Evolutionary conservation across 2,888 invertebrate genomes (phyloP), one percentile per base, ranked within the genome.

Genomic region (Caenorhabditis doughertyi): DNA sequence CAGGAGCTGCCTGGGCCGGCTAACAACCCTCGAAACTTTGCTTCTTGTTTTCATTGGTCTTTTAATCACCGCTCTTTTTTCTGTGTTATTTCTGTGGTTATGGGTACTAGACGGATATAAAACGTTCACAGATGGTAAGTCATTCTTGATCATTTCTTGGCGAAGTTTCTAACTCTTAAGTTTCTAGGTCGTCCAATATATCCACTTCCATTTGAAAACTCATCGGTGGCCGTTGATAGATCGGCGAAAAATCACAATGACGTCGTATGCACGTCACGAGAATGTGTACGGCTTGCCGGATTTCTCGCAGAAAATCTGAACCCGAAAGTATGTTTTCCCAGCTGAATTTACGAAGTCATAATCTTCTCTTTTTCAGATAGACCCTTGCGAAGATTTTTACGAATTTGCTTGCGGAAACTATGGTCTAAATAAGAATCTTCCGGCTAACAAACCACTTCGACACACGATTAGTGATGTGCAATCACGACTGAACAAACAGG

Each of bases 381-480:
- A 90, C 67, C 90, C 91, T 0, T 90, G 90, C 68, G 87, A 89
- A 27, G 89, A 90, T 64, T 91, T 90, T 65, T 90, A 90, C 80
- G 91, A 90, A 51, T 90, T 86, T 73, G 89, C 89, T 7, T 90
- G 90, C 81, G 90, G 90, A 0, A 90, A 91, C 83, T 91, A 90
- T 73, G 89, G 85, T 5, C 68, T 89, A 35, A 87, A 87, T 67
- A 85, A 87, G 47, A 90, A 89, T 72, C 79, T 91, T 16, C 85
- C 89, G 8, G 85, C 89, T 8, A 89, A 86, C 73, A 89, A 90
- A 79, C 89, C 89, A 3, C 81, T 89, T 11, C 68, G 89, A 42
- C 89, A 90, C 73, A 90, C 90, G 25, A 90, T 90, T 35, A 85
- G 85, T 44, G 90, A 90, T 79, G 89, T 89, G 25, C 90, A 90